Percentiles rank a stretch among this genome's conserved stretches.
These are phyloP conservation scores for Drepanosiphum platanoidis DNA, from an alignment of 2,888 invertebrate genomes.

Conservation along the genomic window DNA sequence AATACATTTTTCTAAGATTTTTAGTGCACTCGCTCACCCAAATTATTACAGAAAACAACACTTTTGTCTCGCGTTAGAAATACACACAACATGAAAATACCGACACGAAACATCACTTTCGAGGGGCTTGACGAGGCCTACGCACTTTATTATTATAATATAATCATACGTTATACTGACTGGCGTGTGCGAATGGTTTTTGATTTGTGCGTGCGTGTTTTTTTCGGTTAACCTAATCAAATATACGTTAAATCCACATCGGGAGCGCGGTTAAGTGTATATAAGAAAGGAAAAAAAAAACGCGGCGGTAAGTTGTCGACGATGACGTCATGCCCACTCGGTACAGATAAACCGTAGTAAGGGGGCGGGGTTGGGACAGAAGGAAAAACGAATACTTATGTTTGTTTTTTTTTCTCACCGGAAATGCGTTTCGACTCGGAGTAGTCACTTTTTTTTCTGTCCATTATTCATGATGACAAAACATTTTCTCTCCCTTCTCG, in stretches of 20 bases:
- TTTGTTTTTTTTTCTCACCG: constrained; percentile 5
- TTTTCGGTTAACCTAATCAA: neutral
- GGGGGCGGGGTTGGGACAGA: neutral
- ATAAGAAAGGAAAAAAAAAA: neutral
- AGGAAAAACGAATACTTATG: neutral
- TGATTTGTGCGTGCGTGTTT: neutral
- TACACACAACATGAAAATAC: neutral
- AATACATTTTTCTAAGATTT: no score
- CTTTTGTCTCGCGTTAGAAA: neutral
- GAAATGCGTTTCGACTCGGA: constrained; percentile 13
- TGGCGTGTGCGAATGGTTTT: neutral
- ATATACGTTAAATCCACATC: neutral
- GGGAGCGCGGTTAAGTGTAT: neutral
- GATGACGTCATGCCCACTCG: neutral
- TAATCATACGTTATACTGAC: neutral
- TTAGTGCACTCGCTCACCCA: no score
- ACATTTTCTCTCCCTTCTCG: neutral
- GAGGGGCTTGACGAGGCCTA: neutral
- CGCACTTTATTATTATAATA: no score
- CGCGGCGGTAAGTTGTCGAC: neutral
- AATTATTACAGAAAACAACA: neutral
- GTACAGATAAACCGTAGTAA: neutral
- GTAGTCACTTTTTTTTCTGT: constrained; percentile 7
- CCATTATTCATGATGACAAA: constrained; percentile 50
- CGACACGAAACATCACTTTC: neutral